phyloP scores from a whole-genome alignment of 2,113 vertebrate genomes.

The Hystrix cristata region DNA sequence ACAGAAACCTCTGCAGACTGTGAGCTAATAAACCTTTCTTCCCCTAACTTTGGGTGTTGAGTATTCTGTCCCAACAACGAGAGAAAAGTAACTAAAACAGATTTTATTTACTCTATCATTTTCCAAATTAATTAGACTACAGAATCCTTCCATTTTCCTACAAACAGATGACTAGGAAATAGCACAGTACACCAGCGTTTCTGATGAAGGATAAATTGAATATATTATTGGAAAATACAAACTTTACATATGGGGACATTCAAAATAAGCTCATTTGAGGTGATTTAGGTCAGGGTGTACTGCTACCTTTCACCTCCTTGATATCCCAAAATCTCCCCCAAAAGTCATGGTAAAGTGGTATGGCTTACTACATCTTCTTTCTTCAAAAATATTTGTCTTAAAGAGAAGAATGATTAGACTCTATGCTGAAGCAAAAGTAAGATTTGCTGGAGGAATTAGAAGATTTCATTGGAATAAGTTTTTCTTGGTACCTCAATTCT shows the following conservation, averaged over 20 bases:
- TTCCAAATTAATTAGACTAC: slow-evolving; percentile 30
- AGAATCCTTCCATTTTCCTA: not conserved
- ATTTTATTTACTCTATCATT: slow-evolving; percentile 16
- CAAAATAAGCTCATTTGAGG: not conserved
- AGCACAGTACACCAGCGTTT: not conserved
- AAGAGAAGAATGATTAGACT: not conserved
- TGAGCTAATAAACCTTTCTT: too few relatives aligned
- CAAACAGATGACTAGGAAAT: not conserved
- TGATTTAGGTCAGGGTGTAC: not conserved
- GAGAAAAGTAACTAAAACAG: not conserved
- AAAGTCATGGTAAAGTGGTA: not conserved
- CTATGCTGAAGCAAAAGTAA: not conserved
- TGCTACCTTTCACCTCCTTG: not conserved
- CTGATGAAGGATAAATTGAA: not conserved
- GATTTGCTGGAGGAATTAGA: not conserved
- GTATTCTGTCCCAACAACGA: too few relatives aligned
- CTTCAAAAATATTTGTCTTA: not conserved
- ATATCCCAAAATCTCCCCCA: not conserved
- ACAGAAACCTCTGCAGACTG: too few relatives aligned
- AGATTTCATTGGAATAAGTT: not conserved
- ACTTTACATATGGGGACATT: not conserved
- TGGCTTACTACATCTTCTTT: not conserved
- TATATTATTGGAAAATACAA: not conserved
- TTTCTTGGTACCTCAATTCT: not conserved
- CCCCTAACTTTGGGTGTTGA: too few relatives aligned